Base-by-base conservation (phyloP, 2,888 invertebrate species). In the Aelia acuminata region DNA sequence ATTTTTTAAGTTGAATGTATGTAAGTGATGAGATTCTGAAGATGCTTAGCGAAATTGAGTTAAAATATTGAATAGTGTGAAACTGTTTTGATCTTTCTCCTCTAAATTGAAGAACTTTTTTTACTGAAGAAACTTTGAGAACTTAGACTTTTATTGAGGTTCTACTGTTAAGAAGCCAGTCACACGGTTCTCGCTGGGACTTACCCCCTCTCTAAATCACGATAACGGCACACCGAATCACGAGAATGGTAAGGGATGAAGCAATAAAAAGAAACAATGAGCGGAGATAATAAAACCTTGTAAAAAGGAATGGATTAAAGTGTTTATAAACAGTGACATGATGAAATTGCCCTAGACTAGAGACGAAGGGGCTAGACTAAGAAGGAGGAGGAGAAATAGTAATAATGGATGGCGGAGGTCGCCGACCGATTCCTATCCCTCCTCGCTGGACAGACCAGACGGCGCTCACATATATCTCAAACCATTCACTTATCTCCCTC, bases 251-350 rank as follows among this genome's bases (percentile, higher is more conserved):
- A 80, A 43, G 80, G 43, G 43, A 80, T 80, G 35, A 80, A 11
- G 80, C 43, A 22, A 47, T 80, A 80, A 80, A n/a, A 13, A 80
- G 63, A 70, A 70, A 70, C 63, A 80, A 80, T 80, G 43, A 43
- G 39, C 10, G 7, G 11, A 11, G 80, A n/a, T 47, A 47, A 80
- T 80, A 80, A 80, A 80, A 43, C 11, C 43, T 80, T 80, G 43
- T 80, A 80, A n/a, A 80, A 47, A 80, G 43, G 43, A 39, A 80
- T 80, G 80, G 43, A 80, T 80, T 43, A 80, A 80, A 80, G 80
- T 80, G 80, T 80, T 80, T 80, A 80, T 80, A 80, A 80, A 80
- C 80, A 80, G 80, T 43, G 80, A 80, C 43, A 80, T 80, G 80
- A 80, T 80, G 80, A 80, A 80, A 80, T 47, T 80, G 80, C 80